Evolutionary conservation across 1,140 invertebrate species (phyloP).

Genomic region (Aphaenogaster rudis): DNA sequence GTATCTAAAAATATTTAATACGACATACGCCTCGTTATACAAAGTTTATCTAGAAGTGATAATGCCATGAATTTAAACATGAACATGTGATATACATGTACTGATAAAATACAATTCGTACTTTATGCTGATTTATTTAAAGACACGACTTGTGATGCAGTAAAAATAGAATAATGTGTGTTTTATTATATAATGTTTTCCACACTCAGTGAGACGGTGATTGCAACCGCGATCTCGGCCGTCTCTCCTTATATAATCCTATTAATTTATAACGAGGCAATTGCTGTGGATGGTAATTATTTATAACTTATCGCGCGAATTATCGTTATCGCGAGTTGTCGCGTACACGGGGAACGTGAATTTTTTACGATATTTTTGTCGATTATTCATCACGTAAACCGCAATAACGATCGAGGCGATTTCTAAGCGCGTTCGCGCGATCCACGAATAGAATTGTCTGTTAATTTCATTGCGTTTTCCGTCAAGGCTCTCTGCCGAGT

Average conservation of each 20-base stretch:
- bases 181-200: slow-evolving; percentile 28
- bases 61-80: background rate
- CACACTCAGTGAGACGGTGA: background rate
- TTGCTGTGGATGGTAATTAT: slow-evolving; percentile 18
- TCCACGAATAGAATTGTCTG: slow-evolving; percentile 61
- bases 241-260: slow-evolving; percentile 36
- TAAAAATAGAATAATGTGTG: slow-evolving; percentile 27
- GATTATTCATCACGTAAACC: slow-evolving; percentile 1
- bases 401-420: background rate
- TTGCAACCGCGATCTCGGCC: background rate
- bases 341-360: background rate
- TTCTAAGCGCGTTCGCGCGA: background rate
- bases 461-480: slow-evolving; percentile 67
- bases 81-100: background rate
- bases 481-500: slow-evolving; percentile 23
- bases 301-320: slow-evolving; percentile 19
- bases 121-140: background rate
- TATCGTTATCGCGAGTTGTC: slow-evolving; percentile 18
- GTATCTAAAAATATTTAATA: background rate
- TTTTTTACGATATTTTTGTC: slow-evolving; percentile 15
- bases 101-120: background rate
- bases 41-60: background rate
- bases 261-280: slow-evolving; percentile 31
- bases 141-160: background rate
- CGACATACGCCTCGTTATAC: background rate